Conservation (phyloP, 2,797 vertebrate species). For the Hylomyscus alleni region DNA sequence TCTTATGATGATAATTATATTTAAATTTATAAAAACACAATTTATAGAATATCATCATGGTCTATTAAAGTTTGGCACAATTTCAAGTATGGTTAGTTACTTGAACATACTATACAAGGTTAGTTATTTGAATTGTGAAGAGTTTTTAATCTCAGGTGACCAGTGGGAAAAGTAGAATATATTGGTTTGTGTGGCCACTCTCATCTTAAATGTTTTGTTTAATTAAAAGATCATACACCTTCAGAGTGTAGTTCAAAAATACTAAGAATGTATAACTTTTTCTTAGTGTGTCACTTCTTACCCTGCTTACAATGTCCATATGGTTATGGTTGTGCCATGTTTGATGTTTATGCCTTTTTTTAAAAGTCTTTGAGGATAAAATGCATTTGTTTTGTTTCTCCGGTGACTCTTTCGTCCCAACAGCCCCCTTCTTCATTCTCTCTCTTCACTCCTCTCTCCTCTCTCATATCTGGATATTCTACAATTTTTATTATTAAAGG, state of each 20-base stretch:
- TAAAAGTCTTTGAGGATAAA: neutral
- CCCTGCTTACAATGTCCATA: rapidly evolving
- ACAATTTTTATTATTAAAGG: neutral
- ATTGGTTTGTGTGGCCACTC: neutral
- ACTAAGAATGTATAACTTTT: neutral
- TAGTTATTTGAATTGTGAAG: neutral
- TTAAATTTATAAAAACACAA: constrained; percentile 44
- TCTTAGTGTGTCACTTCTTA: neutral
- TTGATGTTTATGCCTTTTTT: neutral
- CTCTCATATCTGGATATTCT: neutral
- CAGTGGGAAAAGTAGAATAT: neutral
- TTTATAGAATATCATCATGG: constrained; percentile 45
- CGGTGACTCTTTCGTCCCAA: neutral
- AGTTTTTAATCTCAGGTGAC: neutral
- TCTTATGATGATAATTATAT: constrained; percentile 12
- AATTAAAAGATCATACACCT: neutral
- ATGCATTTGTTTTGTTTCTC: neutral
- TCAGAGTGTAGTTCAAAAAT: constrained; percentile 24
- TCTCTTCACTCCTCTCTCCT: no score
- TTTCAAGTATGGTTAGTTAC: constrained; percentile 33
- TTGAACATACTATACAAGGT: constrained; percentile 22
- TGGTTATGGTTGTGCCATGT: neutral
- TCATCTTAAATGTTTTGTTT: constrained; percentile 38
- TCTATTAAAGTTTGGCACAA: constrained; percentile 34
- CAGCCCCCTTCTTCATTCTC: neutral